Evolutionary conservation across 92 coral and sea anemone genomes (phyloP), one percentile per base, ranked within the genome.

Genomic region (Isaurus tuberculatus): DNA sequence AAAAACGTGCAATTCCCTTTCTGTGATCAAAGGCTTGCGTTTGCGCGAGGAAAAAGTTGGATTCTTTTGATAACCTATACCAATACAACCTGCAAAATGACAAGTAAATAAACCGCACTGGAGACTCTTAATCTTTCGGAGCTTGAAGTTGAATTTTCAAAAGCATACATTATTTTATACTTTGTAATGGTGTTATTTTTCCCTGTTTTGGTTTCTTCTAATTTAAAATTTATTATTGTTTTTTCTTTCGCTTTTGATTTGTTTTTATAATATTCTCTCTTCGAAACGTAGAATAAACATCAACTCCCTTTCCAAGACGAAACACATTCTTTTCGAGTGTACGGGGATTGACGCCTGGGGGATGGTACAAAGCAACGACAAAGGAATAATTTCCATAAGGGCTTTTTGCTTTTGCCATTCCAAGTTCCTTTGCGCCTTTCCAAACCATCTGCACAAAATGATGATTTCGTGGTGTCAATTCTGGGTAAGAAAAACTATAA

Each of bases 401-500:
- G 79, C 95, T 91, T 65, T 83, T 84, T 0, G 95, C 90, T 7
- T 73, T 31, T n/a, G 95, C 99, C 90, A 97, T 89, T 27, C 99
- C 99, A 8, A 97, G 48, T n/a, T 90, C 73, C 43, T 88, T 92
- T 26, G 98, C 88, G 49, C 64, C 90, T 32, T 91, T 92, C 99
- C 99, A 97, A 29, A 94, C 87, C 87, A 97, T 92, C 84, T 97
- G 99, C 57, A 90, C 92, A 83, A 97, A 97, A 80, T 97, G 97
- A 64, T 92, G 92, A 32, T 94, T 93, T 36, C 88, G 82, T 3
- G 89, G 79, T 22, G 83, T 89, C 37, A 97, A 44, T 65, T 92
- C 85, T 15, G 99, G 99, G 73, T 92, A 90, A 10, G 98, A 86
- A 72, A 88, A 97, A 51, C 99, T 97, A 63, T 94, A 97, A 17